Base-by-base conservation (phyloP, 2,797 vertebrate species). In the Mormyrops boulengeri region DNA sequence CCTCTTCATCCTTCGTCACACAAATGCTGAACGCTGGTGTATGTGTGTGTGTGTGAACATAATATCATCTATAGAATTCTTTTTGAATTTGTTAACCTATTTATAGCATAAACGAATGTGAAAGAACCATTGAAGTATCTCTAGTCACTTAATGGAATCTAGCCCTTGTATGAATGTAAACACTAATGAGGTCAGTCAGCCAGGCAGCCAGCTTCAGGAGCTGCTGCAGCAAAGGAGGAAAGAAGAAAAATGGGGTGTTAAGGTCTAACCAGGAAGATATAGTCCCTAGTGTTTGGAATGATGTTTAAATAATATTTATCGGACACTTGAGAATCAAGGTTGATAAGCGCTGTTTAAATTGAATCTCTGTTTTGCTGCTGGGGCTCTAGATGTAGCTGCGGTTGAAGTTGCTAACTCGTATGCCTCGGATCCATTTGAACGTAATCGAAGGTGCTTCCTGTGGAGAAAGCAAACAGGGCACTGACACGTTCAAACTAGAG, bases 251-350 rank as follows among this genome's bases (percentile, higher is more conserved):
- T 11, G 11, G 49, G 6, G 30, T 50, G 22, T 52, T 85, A 80
- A 41, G 38, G 11, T 38, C 73, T 80, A 85, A 50, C 49, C 49
- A 50, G 49, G 19, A n/a, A 85, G 44, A 85, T 14, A 53, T 85
- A 85, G 49, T 85, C n/a, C 49, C n/a, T 52, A 49, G n/a, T 50
- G 49, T 85, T 50, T 50, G 49, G 22, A 85, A 52, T 85, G 47
- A 85, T 52, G 49, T 50, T 52, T 85, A 14, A 26, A 53, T 85
- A 26, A 85, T 85, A 85, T 85, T 55, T 89, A 84, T 94, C 94
- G 93, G 92, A 92, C 91, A 91, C 94, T 94, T 92, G 90, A 85
- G 89, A 92, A 92, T 91, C 77, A 47, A 92, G 84, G 84, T 53
- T 47, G 84, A 85, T 52, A 85, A 85, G 84, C 44, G 11, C 84